These are phyloP conservation scores for Morpho deidamia DNA, from an alignment of 2,888 invertebrate species.

Conservation along the genomic window DNA sequence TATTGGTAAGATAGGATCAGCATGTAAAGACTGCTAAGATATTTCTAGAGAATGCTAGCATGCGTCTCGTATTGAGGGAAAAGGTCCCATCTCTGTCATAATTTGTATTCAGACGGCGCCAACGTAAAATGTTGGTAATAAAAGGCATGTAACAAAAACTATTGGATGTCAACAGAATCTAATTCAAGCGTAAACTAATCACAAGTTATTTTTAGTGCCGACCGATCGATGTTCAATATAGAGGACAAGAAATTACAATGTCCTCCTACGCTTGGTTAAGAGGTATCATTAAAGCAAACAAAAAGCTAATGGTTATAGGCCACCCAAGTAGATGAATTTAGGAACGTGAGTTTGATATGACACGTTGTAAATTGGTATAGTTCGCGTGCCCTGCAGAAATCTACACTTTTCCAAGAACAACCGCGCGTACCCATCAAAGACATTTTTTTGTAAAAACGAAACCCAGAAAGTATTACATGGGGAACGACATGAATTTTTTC, in stretches of 20 bases:
- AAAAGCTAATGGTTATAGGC: constrained; percentile 65
- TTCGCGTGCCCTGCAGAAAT: constrained; percentile 43
- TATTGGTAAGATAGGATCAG: no score
- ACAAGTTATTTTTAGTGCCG: constrained; percentile 2
- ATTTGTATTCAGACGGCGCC: not conserved
- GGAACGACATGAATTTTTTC: constrained; percentile 65
- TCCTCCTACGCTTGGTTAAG: constrained; percentile 49
- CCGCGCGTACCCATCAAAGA: constrained; percentile 64
- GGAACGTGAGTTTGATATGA: constrained; percentile 61
- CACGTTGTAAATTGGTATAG: constrained; percentile 64
- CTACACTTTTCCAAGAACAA: constrained; percentile 60
- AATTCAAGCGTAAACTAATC: not conserved
- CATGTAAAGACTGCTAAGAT: no score
- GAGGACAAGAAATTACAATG: constrained; percentile 46
- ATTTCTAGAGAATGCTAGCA: no score
- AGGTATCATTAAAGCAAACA: constrained; percentile 59
- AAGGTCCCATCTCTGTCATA: no score
- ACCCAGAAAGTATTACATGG: constrained; percentile 63
- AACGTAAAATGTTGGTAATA: no score
- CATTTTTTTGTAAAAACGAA: constrained; percentile 61
- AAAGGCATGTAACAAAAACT: not conserved
- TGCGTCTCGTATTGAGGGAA: no score
- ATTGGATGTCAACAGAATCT: not conserved
- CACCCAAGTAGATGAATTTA: constrained; percentile 68
- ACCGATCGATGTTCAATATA: constrained; percentile 10